Evolutionary conservation across 2,797 vertebrate species (phyloP), one percentile per base, ranked within the genome.

Genomic region (Acanthurus tractus): DNA sequence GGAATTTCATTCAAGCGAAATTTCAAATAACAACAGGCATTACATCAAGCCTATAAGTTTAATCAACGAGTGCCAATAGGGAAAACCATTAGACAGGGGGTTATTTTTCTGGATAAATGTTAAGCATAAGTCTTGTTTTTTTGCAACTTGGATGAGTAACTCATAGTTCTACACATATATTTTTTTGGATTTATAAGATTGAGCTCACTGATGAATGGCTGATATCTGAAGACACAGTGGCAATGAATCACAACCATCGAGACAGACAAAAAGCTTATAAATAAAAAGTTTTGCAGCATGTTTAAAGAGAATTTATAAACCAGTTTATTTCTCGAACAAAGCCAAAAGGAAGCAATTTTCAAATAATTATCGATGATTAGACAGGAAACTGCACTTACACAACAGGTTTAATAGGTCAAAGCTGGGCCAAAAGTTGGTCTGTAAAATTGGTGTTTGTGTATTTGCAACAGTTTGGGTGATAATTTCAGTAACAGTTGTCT

Each of bases 11-110:
- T 70, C 46, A 9, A 67, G 25, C 40, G 7, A 63, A 54, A 81
- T 74, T 81, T 76, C 29, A 67, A 56, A 63, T 52, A 70, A 79
- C 65, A 74, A 46, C 59, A 49, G 22, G 18, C 44, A 49, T 68
- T 38, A 76, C n/a, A 36, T 82, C 48, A 38, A 40, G 13, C 7
- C 36, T 58, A 18, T 56, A 25, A 23, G 34, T 77, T 65, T 62
- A 55, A 80, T 74, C 70, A 71, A 3, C 17, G 36, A 15, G 20
- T 34, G 20, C 14, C 15, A 14, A 40, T 23, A 45, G 23, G 50
- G 12, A n/a, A 59, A 20, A 59, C 34, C 10, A 20, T 4, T 10
- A 15, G 40, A 70, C 25, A 72, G 45, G 6, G 36, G 48, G 34
- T 55, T 25, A 40, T 50, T 70, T 5, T 65, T 8, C 15, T 8